These are phyloP conservation scores for Ceratosolen fusciceps DNA, from an alignment of 1,140 invertebrate genomes.

Conservation along the genomic window DNA sequence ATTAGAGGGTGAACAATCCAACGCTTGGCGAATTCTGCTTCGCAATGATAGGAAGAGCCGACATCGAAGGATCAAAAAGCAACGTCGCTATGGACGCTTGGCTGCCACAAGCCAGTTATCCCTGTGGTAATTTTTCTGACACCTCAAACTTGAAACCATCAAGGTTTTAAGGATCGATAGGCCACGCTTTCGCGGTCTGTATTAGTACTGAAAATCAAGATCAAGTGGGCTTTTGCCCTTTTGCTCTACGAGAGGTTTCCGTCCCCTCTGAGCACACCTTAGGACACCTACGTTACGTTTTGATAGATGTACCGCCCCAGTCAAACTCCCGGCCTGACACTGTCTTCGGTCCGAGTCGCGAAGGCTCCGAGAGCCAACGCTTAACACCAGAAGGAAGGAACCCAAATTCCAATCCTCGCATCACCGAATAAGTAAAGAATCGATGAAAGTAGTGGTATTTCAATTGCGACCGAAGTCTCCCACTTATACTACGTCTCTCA, in stretches of 20 bases:
- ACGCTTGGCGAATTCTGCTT: slow-evolving; percentile 75
- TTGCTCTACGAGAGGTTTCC: slow-evolving; percentile 84
- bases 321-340: slow-evolving; percentile 84
- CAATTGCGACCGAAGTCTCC: too few relatives aligned
- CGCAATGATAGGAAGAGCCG: slow-evolving; percentile 84
- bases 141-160: too few relatives aligned
- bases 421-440: too few relatives aligned
- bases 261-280: slow-evolving; percentile 82
- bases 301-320: slow-evolving; percentile 82
- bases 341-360: too few relatives aligned
- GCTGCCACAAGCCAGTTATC: slow-evolving; percentile 80
- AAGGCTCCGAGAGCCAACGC: too few relatives aligned
- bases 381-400: too few relatives aligned
- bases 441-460: too few relatives aligned
- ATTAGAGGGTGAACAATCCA: slow-evolving; percentile 58
- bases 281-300: slow-evolving; percentile 84
- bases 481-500: too few relatives aligned
- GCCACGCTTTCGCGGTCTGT: slow-evolving; percentile 81
- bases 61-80: slow-evolving; percentile 85
- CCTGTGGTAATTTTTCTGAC: slow-evolving; percentile 81
- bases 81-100: slow-evolving; percentile 81
- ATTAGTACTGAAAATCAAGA: slow-evolving; percentile 83
- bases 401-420: too few relatives aligned
- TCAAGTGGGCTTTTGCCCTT: slow-evolving; percentile 83
- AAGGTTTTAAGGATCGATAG: slow-evolving; percentile 84